Percentiles rank a stretch among this genome's conserved stretches.
Conservation (phyloP, 2,113 vertebrate species). For the Pongo abelii region DNA sequence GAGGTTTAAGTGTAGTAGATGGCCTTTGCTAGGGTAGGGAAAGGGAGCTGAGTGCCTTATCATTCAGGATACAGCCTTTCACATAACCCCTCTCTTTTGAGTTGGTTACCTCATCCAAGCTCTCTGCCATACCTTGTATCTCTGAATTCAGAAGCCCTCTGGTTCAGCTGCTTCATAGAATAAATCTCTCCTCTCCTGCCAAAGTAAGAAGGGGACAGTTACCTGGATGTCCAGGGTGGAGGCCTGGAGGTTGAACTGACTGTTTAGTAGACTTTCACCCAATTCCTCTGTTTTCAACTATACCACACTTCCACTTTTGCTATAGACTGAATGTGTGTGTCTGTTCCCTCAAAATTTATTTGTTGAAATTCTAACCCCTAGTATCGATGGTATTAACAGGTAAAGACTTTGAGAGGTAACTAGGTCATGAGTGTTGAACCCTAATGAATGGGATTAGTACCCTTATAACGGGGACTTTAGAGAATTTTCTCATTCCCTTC, state of each 20-base stretch:
- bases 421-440: background rate
- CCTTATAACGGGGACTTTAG: background rate
- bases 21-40: accelerated
- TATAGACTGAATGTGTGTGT: background rate
- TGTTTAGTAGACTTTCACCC: background rate
- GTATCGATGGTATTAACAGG: background rate
- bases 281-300: background rate
- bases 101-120: background rate
- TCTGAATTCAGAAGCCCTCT: background rate
- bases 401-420: background rate
- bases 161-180: background rate
- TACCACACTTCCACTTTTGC: background rate
- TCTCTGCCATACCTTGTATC: background rate
- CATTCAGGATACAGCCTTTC: background rate
- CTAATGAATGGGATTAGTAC: background rate
- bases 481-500: background rate
- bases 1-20: background rate
- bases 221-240: background rate
- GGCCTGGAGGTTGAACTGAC: background rate
- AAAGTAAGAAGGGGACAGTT: background rate
- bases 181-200: background rate
- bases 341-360: background rate
- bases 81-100: background rate
- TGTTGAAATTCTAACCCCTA: background rate
- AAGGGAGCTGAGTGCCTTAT: background rate